A percentile compares a stretch with the other conserved stretches of the same genome.
Conservation (phyloP, 2,797 vertebrate genomes). For the Tragelaphus eurycerus region DNA sequence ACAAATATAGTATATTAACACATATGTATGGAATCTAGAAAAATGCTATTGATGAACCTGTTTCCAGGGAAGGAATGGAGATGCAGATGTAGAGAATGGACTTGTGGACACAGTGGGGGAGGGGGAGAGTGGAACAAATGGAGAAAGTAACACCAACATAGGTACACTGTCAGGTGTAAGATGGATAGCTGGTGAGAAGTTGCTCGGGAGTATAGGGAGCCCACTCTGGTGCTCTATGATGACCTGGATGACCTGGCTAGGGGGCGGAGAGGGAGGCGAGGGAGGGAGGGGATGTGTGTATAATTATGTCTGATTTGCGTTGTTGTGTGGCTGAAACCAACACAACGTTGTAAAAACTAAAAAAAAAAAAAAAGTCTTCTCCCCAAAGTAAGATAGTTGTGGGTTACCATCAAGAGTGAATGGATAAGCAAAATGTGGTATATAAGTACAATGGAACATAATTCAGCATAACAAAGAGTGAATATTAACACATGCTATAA, state of each 20-base stretch:
- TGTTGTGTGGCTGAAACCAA: not conserved
- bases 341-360: not conserved
- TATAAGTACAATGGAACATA: not conserved
- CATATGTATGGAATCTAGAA: not conserved
- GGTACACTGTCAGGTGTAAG: not conserved
- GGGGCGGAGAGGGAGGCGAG: not conserved
- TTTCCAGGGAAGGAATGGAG: not conserved
- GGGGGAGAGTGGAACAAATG: not conserved
- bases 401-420: not conserved
- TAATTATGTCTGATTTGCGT: not conserved
- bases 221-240: not conserved
- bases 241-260: not conserved
- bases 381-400: not conserved
- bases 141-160: not conserved
- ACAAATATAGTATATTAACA: not conserved
- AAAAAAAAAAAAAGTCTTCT: not conserved
- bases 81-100: not conserved
- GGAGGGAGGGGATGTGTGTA: not conserved
- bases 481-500: not conserved
- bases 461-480: not conserved
- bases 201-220: not conserved
- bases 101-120: not conserved
- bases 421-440: not conserved
- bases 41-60: not conserved
- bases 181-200: not conserved